Conservation (phyloP, 2,113 vertebrate genomes). For the Zootoca vivipara region DNA sequence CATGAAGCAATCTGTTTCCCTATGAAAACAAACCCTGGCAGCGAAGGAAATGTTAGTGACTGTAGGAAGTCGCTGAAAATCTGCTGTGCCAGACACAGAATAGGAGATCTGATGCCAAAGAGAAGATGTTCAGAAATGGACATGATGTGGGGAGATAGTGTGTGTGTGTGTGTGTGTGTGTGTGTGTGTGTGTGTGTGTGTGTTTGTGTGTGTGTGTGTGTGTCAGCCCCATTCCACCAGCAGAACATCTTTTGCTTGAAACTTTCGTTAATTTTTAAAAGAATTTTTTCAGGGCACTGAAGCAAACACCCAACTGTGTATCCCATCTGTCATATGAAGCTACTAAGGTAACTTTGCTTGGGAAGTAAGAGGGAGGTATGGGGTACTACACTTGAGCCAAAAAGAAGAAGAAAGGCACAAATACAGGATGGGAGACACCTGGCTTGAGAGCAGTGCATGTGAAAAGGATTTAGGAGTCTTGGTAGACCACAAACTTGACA, state of each 20-base stretch:
- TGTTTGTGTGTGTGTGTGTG: too few species aligned
- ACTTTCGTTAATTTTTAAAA: neutral
- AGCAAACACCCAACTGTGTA: neutral
- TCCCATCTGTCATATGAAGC: neutral
- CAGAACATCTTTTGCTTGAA: neutral
- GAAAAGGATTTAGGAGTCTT: too few species aligned
- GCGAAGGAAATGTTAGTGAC: conserved; percentile 17
- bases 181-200: too few species aligned
- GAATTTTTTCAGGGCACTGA: neutral
- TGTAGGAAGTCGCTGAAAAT: conserved; percentile 14
- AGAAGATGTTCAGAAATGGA: conserved; percentile 12
- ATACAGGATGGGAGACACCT: too few species aligned
- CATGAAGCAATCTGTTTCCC: neutral
- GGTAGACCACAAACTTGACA: too few species aligned
- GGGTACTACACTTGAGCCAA: too few species aligned
- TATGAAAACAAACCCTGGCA: neutral
- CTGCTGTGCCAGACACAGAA: conserved; percentile 3
- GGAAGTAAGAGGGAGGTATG: too few species aligned
- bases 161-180: too few species aligned
- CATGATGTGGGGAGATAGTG: too few species aligned
- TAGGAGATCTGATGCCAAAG: neutral
- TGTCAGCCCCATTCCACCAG: neutral
- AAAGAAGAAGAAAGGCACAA: too few species aligned
- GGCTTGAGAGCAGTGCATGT: too few species aligned
- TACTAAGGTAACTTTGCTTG: too few species aligned